phyloP scores from a whole-genome alignment of 2,113 vertebrate genomes.

The Brachirus orientalis region DNA sequence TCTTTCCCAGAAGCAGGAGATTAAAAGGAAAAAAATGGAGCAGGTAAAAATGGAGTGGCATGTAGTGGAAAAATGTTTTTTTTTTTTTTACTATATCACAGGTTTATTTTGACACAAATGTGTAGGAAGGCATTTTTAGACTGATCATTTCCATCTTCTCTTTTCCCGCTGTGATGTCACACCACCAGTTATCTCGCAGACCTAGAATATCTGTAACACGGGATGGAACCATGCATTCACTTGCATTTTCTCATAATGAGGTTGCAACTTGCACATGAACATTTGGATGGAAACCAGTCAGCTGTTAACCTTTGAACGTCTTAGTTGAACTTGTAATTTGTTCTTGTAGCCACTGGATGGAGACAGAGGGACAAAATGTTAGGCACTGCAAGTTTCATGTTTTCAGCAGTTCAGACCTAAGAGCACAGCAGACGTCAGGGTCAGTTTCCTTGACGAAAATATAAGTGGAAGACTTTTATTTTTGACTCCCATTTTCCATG shows the following conservation, averaged over 20 bases:
- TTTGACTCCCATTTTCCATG: too few species aligned
- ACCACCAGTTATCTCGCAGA: too few species aligned
- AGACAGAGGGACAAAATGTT: conserved; percentile 14
- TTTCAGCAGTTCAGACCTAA: too few species aligned
- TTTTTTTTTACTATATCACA: background rate
- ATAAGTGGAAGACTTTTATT: too few species aligned
- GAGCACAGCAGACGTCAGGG: too few species aligned
- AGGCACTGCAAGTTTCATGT: background rate
- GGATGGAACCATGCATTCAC: background rate
- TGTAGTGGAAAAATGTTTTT: background rate
- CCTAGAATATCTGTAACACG: background rate
- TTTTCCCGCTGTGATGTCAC: too few species aligned
- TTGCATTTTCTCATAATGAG: too few species aligned
- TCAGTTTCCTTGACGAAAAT: too few species aligned
- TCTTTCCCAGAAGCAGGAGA: background rate
- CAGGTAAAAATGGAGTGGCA: background rate
- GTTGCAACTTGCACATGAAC: too few species aligned
- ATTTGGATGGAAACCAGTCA: too few species aligned
- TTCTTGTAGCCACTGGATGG: conserved; percentile 30
- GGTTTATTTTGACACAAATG: background rate
- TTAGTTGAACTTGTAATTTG: conserved; percentile 13
- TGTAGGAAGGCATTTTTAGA: background rate
- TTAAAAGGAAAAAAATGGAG: background rate
- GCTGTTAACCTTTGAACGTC: too few species aligned
- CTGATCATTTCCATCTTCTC: too few species aligned